Base-by-base conservation (phyloP, 2,797 vertebrate species). In the Microhierax caerulescens region DNA sequence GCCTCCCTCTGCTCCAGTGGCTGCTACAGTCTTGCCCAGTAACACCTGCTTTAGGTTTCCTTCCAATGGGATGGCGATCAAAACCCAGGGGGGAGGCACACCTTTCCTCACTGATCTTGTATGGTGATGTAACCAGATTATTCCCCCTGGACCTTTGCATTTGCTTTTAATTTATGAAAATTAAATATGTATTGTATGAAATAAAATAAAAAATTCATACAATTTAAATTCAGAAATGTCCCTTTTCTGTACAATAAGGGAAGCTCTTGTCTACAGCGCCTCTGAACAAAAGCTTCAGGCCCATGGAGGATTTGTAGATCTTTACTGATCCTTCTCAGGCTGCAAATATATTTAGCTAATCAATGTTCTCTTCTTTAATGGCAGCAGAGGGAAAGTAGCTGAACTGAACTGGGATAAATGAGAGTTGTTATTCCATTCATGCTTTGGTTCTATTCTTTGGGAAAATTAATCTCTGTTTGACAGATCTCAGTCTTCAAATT, bases 141-240 rank as follows among this genome's bases (percentile, higher is more conserved):
- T 25, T 14, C 4, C 0, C 6, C 5, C 7, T 24, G 5, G 19
- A 56, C 14, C 19, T 79, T 41, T 2, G 1, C 1, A 1, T 70
- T 59, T 77, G 13, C 39, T 39, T 39, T 39, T 15, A 39, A 13
- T 39, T 39, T 39, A 39, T 39, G 39, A 39, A 39, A 39, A 39
- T 39, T 39, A 39, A 12, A 15, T 13, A 15, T 39, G 39, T 39
- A 39, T 39, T 39, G 39, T 39, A 39, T 39, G 39, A 39, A 39
- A 39, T 39, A 39, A 39, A 39, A 39, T 39, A 13, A 39, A 39
- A 39, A 39, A 39, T 13, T 39, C 39, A 39, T 39, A 39, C 39
- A 14, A 39, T 15, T 39, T 39, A 39, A 39, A 39, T 39, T 39
- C 13, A 39, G 14, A 39, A 39, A 13, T 43, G 69, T 73, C n/a